A percentile compares a stretch with the other conserved stretches of the same genome.
These are phyloP conservation scores for Pocota personata DNA, from an alignment of 2,888 invertebrate species.

Conservation along the genomic window DNA sequence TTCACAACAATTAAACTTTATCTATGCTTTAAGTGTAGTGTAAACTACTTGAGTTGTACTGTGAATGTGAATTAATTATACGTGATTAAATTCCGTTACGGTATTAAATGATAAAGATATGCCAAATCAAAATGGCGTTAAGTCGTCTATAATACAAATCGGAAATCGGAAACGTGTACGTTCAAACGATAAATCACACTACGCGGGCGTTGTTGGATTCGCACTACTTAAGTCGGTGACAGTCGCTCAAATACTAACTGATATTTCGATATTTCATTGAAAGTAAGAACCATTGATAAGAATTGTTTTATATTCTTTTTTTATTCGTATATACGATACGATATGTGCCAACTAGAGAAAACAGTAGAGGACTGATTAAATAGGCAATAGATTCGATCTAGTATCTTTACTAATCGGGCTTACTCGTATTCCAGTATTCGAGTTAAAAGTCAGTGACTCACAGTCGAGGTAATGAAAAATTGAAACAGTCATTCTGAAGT, in stretches of 20 bases:
- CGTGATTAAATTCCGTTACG: slow-evolving; percentile 17
- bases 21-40: slow-evolving; percentile 9
- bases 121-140: slow-evolving; percentile 22
- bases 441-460: too few species aligned
- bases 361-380: slow-evolving; percentile 39
- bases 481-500: too few species aligned
- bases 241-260: slow-evolving; percentile 62
- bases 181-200: background rate
- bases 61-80: background rate
- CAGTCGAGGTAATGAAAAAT: too few species aligned
- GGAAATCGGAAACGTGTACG: slow-evolving; percentile 25
- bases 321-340: slow-evolving; percentile 41
- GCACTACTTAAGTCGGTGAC: slow-evolving; percentile 33
- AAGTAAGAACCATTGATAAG: slow-evolving; percentile 71
- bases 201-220: background rate
- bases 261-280: slow-evolving; percentile 64
- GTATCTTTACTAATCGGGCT: too few species aligned
- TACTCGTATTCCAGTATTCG: too few species aligned
- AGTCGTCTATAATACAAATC: background rate
- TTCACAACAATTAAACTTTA: slow-evolving; percentile 16
- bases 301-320: slow-evolving; percentile 25
- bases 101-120: background rate
- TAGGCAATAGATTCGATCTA: too few species aligned
- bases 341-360: slow-evolving; percentile 11
- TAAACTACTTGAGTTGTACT: slow-evolving; percentile 30